Evolutionary conservation across 2,797 vertebrate species (phyloP).

Genomic region (Siniperca undulata): DNA sequence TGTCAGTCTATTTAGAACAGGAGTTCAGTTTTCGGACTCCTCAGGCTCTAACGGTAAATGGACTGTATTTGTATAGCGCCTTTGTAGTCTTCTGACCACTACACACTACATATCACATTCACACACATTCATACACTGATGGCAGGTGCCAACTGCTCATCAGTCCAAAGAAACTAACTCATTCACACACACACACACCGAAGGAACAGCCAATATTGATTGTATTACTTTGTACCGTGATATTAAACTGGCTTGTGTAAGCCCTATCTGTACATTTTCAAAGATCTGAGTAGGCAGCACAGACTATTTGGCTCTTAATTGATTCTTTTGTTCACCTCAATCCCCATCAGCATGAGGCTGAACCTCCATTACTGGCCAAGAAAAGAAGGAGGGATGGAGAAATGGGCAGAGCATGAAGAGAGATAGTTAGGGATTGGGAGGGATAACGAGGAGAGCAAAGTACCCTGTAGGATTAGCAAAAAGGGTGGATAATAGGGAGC

Average conservation of each 20-base stretch:
- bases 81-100: too few species aligned
- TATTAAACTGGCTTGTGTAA: slow-evolving; percentile 6
- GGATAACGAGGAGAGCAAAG: slow-evolving; percentile 73
- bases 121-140: too few species aligned
- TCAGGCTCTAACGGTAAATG: too few species aligned
- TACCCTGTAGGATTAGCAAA: slow-evolving; percentile 79
- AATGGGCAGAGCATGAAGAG: slow-evolving; percentile 69
- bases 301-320: slow-evolving; percentile 53
- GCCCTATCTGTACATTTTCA: slow-evolving; percentile 30
- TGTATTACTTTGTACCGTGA: slow-evolving; percentile 24
- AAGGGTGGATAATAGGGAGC: slow-evolving; percentile 77
- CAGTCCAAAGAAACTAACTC: too few species aligned
- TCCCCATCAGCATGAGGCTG: slow-evolving; percentile 60
- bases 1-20: background rate
- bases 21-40: too few species aligned
- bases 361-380: slow-evolving; percentile 60
- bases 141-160: too few species aligned
- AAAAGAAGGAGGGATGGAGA: slow-evolving; percentile 46
- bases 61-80: too few species aligned
- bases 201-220: background rate
- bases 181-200: too few species aligned
- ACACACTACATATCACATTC: too few species aligned
- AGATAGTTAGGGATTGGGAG: slow-evolving; percentile 61
- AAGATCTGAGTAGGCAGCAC: slow-evolving; percentile 27
- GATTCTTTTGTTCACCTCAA: slow-evolving; percentile 71